Percentiles rank a stretch among this genome's conserved stretches.
These are phyloP conservation scores for Antrozous pallidus DNA, from an alignment of 2,797 vertebrate genomes.

Conservation along the genomic window DNA sequence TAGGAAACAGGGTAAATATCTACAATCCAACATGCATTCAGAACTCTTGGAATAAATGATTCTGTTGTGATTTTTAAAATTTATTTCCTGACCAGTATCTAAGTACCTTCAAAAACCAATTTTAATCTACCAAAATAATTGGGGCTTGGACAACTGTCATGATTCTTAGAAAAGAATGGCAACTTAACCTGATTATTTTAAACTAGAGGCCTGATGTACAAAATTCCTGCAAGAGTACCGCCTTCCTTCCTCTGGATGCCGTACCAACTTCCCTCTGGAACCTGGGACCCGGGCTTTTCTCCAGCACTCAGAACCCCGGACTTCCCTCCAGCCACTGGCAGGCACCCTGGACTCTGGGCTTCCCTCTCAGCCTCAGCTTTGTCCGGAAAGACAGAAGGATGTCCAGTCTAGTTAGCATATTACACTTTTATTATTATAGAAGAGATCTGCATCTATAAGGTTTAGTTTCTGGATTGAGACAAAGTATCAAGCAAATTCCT, in stretches of 20 bases:
- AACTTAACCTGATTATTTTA: background rate
- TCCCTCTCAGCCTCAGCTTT: too few species aligned
- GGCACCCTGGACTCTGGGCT: too few species aligned
- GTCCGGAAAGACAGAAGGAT: too few species aligned
- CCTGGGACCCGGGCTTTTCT: too few species aligned
- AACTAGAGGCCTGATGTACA: background rate
- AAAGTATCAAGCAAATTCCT: constrained; percentile 32
- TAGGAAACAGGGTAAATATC: constrained; percentile 16
- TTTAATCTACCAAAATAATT: constrained; percentile 23
- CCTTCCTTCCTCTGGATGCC: too few species aligned
- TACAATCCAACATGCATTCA: background rate
- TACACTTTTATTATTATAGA: too few species aligned
- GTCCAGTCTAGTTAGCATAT: too few species aligned
- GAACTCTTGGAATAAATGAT: background rate
- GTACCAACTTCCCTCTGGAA: too few species aligned
- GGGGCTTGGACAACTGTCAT: background rate
- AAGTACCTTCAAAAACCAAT: background rate
- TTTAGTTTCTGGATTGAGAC: background rate
- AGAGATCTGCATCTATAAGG: background rate
- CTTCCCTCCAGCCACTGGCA: too few species aligned
- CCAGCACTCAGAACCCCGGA: too few species aligned
- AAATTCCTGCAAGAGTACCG: too few species aligned
- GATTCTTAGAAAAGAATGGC: background rate
- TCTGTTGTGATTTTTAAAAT: background rate
- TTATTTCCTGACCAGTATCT: background rate